A percentile compares a stretch with the other conserved stretches of the same genome.
Conservation (phyloP, 2,113 vertebrate genomes). For the Emydura subglobosa region DNA sequence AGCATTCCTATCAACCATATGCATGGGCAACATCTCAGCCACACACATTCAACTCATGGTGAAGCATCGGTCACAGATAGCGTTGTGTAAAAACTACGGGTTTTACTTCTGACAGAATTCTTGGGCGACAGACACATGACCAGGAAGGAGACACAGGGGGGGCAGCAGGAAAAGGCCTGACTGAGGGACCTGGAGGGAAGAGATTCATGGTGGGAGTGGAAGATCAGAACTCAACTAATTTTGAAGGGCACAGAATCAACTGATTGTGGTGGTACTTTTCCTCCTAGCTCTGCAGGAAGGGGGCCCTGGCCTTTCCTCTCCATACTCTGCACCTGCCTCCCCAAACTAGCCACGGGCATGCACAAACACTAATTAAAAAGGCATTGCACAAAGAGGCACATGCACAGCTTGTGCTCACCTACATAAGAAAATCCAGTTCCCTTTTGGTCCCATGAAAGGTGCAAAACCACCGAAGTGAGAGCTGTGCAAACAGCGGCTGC, state of each 20-base stretch:
- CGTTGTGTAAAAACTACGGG: fast-evolving
- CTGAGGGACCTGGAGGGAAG: background rate
- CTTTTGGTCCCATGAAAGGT: background rate
- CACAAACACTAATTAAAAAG: fast-evolving
- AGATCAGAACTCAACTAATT: background rate
- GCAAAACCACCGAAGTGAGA: background rate
- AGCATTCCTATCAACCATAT: background rate
- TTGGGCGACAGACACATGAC: background rate
- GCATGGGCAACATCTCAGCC: background rate
- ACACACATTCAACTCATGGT: background rate
- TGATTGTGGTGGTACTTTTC: background rate
- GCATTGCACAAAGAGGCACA: fast-evolving
- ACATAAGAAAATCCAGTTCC: background rate
- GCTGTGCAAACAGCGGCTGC: background rate
- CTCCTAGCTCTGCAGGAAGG: background rate
- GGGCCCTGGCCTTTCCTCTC: background rate
- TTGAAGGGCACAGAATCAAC: background rate
- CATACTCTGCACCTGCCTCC: background rate
- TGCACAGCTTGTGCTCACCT: background rate
- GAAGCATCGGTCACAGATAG: background rate
- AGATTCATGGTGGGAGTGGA: background rate
- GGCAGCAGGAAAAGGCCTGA: background rate
- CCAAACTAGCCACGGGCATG: background rate
- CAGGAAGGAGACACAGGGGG: background rate
- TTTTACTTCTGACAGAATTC: background rate